Evolutionary conservation across 2,113 vertebrate genomes (phyloP), one percentile per base, ranked within the genome.

Genomic region (Oreochromis spilurus): DNA sequence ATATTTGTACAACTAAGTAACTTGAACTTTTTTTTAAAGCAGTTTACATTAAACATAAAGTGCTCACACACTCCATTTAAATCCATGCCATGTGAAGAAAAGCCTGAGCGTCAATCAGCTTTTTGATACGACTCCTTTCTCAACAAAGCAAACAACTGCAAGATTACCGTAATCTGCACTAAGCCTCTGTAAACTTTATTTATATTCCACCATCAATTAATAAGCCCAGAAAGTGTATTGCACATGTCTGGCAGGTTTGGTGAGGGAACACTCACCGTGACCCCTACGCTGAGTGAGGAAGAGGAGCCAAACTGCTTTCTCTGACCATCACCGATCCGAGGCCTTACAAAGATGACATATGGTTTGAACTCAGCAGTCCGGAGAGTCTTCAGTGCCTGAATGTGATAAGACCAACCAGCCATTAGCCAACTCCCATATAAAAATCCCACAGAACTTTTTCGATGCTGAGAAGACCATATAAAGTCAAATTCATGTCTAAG

Each of bases 291-390:
- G 60, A 97, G 96, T 13, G 97, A 97, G 34, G 93, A 95, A 17
- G 96, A 93, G 6, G 92, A 92, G 1, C 94, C 95, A 5, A 92
- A 94, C 78, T 84, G 94, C 93, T 92, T 95, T 54, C 88, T 94
- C 52, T 88, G 90, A 79, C 84, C 95, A 24, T 98, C 97, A 9
- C 90, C 87, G 82, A 98, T 78, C 3, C 90, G 95, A 79, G 97
- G 97, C 92, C 96, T 97, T 85, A 98, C 97, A 85, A 98, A 98
- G 88, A 99, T 93, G 85, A 99, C 86, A 1, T 96, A 99, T 4
- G 98, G 98, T 90, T 97, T 98, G 92, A 99, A 99, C 84, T 97
- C 98, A 0, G 97, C 87, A 4, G 96, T 97, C 65, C 97, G 96
- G 38, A 99, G 91, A 55, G 96, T 97, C 92, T 96, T 97, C 81